Conservation (phyloP, 2,797 vertebrate species). For the Bucorvus abyssinicus region DNA sequence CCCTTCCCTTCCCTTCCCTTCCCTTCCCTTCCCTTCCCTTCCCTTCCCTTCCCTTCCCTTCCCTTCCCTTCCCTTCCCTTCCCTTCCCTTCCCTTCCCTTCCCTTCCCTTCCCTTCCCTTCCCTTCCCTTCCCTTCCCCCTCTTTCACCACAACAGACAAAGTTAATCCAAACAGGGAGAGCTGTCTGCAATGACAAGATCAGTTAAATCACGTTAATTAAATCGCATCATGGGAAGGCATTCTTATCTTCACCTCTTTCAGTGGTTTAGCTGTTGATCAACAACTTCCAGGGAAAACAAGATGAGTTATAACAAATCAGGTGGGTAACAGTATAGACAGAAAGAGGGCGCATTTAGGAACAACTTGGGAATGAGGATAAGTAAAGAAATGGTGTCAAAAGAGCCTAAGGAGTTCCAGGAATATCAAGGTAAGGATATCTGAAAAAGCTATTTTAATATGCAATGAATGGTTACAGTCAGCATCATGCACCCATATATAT, state of each 20-base stretch:
- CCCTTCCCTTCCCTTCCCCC: no score
- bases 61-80: no score
- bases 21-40: no score
- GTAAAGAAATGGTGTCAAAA: not conserved
- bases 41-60: no score
- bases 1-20: no score
- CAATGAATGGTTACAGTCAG: slow-evolving; percentile 14
- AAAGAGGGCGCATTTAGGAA: not conserved
- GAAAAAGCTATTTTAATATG: slow-evolving; percentile 9
- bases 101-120: no score
- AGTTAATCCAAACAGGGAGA: not conserved
- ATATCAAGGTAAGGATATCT: slow-evolving; percentile 15
- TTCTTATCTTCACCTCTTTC: not conserved
- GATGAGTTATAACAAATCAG: not conserved
- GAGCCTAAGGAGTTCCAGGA: not conserved
- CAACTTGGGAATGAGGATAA: not conserved
- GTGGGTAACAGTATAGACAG: not conserved
- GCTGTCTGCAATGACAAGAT: not conserved
- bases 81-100: no score
- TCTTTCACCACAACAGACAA: not conserved
- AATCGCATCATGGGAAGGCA: not conserved
- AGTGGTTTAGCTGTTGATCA: not conserved
- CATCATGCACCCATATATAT: not conserved
- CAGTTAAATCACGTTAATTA: not conserved
- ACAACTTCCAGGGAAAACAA: not conserved